Conservation (phyloP, 2,797 vertebrate genomes). For the Danio jaintianensis region DNA sequence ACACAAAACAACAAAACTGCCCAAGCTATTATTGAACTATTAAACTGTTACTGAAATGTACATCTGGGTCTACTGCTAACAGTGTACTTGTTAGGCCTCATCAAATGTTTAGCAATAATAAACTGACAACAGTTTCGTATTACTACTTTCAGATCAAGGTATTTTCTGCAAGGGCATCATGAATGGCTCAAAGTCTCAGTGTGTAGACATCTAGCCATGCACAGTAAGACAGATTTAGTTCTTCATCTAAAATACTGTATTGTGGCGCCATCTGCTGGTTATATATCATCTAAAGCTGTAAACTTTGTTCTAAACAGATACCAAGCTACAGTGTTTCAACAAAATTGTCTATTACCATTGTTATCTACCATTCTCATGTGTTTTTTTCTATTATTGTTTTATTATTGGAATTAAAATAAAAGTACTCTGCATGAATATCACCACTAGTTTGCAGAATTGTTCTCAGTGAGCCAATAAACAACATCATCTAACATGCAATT, state of each 20-base stretch:
- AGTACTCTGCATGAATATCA: too few species aligned
- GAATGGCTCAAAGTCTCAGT: background rate
- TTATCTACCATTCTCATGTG: background rate
- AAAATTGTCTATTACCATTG: background rate
- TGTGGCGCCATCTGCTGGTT: slow-evolving; percentile 54
- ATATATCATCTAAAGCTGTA: background rate
- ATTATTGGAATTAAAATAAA: too few species aligned
- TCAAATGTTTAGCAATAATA: background rate
- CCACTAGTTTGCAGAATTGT: background rate
- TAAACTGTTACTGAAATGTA: background rate
- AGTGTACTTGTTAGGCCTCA: background rate
- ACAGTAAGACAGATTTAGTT: too few species aligned
- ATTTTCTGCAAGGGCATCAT: background rate
- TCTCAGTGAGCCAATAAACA: too few species aligned
- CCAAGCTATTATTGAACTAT: background rate
- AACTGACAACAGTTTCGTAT: background rate
- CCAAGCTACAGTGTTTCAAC: background rate
- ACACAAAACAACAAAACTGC: background rate
- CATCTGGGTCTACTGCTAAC: background rate
- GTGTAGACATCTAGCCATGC: background rate
- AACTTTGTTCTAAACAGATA: background rate
- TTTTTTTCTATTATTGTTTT: background rate
- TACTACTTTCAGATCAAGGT: background rate
- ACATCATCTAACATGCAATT: too few species aligned
- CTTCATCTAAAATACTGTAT: background rate